A percentile compares a stretch with the other conserved stretches of the same genome.
Conservation (phyloP, 2,888 invertebrate genomes). For the Melanostoma scalare region DNA sequence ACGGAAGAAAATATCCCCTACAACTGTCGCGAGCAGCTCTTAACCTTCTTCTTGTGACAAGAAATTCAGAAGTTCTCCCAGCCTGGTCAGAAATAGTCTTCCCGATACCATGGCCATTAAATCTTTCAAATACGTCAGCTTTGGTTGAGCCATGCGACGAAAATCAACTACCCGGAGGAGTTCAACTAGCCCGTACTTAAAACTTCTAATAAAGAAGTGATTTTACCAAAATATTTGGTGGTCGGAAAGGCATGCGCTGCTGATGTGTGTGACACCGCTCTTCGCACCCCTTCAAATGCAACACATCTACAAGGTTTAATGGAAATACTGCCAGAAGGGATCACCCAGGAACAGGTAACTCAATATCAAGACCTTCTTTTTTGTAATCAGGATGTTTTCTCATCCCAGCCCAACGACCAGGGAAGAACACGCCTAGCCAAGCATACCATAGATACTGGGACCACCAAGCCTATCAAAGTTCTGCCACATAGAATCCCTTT, state of each 20-base stretch:
- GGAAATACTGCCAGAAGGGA: background rate
- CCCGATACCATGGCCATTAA: background rate
- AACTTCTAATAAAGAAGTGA: background rate
- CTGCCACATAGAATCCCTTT: conserved; percentile 30
- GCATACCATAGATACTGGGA: conserved; percentile 25
- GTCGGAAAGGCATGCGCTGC: background rate
- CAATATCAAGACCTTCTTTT: background rate
- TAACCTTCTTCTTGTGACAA: background rate
- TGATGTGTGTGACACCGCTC: background rate
- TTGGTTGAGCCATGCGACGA: background rate
- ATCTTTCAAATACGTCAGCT: background rate
- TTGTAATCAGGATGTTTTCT: background rate
- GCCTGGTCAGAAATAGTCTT: background rate
- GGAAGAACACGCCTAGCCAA: background rate
- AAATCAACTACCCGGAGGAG: background rate
- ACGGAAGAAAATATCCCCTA: background rate
- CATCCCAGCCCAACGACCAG: background rate
- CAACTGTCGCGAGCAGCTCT: background rate
- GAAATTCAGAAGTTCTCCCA: background rate
- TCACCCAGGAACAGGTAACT: conserved; percentile 2
- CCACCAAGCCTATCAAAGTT: conserved; percentile 1
- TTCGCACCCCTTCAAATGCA: background rate
- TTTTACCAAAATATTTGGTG: background rate
- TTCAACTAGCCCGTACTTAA: conserved; percentile 1
- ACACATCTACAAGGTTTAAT: background rate